phyloP scores from a whole-genome alignment of 1,140 invertebrate species.

The Conus betulinus region DNA sequence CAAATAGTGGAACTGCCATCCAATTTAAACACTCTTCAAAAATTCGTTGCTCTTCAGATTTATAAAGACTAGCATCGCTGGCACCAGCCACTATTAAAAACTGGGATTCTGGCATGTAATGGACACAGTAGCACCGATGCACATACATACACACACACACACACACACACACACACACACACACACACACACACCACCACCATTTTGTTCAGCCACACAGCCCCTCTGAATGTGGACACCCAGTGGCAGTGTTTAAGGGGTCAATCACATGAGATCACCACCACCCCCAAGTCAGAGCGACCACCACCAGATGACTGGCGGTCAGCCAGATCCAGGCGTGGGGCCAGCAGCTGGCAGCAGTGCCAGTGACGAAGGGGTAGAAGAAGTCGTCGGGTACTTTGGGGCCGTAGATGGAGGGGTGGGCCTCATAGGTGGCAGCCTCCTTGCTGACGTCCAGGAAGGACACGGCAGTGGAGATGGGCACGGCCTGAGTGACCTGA shows the following conservation, averaged over 20 bases:
- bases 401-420: slow-evolving; percentile 80
- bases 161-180: neutral
- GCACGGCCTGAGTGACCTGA: slow-evolving; percentile 38
- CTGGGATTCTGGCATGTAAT: neutral
- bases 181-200: too few species aligned
- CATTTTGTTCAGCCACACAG: neutral
- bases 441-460: slow-evolving; percentile 80
- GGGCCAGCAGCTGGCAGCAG: neutral
- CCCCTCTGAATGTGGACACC: too few species aligned
- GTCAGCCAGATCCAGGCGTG: neutral
- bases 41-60: too few species aligned
- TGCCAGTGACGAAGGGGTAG: slow-evolving; percentile 80
- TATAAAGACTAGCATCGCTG: too few species aligned
- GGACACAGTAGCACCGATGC: neutral
- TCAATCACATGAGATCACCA: neutral
- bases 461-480: slow-evolving; percentile 75
- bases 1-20: too few species aligned
- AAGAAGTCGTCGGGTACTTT: slow-evolving; percentile 84
- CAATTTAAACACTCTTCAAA: too few species aligned
- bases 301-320: neutral
- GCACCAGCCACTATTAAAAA: neutral
- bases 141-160: slow-evolving; percentile 8
- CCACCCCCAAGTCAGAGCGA: neutral
- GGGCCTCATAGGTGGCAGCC: slow-evolving; percentile 78
- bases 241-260: too few species aligned